Evolutionary conservation across 2,113 vertebrate genomes (phyloP).

Genomic region (Eonycteris spelaea): DNA sequence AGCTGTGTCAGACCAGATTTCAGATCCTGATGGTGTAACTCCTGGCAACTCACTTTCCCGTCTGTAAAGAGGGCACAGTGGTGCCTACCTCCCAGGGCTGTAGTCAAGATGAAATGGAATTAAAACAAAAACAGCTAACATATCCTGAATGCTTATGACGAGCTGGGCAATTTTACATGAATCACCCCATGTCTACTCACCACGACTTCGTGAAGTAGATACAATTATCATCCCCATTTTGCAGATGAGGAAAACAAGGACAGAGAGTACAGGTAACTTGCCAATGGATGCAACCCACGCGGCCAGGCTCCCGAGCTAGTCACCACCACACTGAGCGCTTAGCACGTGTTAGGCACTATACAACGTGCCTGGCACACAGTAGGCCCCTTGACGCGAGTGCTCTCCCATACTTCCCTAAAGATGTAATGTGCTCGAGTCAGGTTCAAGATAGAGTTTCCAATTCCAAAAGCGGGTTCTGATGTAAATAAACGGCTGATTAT

Average conservation of each 20-base stretch:
- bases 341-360: too few relatives aligned
- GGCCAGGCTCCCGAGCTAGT: neutral
- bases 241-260: neutral
- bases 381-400: too few relatives aligned
- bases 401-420: neutral
- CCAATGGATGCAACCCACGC: neutral
- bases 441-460: neutral
- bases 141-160: neutral
- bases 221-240: neutral
- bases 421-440: neutral
- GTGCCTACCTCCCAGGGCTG: neutral
- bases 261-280: neutral
- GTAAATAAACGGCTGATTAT: neutral
- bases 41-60: neutral
- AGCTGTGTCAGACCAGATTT: neutral
- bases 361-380: neutral
- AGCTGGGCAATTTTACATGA: neutral
- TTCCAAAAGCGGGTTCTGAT: neutral
- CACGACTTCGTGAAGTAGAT: neutral
- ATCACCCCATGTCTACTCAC: neutral
- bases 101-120: neutral
- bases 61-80: neutral
- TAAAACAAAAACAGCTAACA: neutral
- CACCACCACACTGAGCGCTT: neutral
- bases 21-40: neutral